Evolutionary conservation across 2,113 vertebrate species (phyloP).

Genomic region (Physeter macrocephalus): DNA sequence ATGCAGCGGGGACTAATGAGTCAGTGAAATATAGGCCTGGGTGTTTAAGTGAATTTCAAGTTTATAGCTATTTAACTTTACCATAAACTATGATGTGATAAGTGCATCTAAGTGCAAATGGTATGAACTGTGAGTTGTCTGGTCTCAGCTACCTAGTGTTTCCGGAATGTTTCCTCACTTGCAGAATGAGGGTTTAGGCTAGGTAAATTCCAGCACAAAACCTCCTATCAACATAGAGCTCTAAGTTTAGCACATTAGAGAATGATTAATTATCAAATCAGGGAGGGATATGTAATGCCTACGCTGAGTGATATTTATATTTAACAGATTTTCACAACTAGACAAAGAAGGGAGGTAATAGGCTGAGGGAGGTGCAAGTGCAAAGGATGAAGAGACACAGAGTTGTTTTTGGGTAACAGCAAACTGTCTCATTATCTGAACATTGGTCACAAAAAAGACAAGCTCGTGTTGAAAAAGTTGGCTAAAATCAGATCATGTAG

Average conservation of each 20-base stretch:
- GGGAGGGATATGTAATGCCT: neutral
- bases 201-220: neutral
- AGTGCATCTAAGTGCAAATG: neutral
- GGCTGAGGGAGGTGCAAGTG: neutral
- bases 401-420: neutral
- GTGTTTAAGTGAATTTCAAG: neutral
- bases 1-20: neutral
- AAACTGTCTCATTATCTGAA: neutral
- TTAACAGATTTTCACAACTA: neutral
- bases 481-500: neutral
- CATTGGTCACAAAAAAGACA: neutral
- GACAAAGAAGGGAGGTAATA: neutral
- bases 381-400: neutral
- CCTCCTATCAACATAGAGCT: neutral
- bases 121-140: neutral
- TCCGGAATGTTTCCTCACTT: neutral
- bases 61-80: neutral
- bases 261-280: neutral
- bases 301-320: neutral
- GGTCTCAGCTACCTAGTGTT: neutral
- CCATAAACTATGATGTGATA: neutral
- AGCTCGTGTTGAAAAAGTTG: neutral
- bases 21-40: neutral
- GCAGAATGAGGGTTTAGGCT: neutral
- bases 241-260: neutral